These are phyloP conservation scores for Lucilia cuprina DNA, from an alignment of 1,140 invertebrate genomes.

Conservation along the genomic window DNA sequence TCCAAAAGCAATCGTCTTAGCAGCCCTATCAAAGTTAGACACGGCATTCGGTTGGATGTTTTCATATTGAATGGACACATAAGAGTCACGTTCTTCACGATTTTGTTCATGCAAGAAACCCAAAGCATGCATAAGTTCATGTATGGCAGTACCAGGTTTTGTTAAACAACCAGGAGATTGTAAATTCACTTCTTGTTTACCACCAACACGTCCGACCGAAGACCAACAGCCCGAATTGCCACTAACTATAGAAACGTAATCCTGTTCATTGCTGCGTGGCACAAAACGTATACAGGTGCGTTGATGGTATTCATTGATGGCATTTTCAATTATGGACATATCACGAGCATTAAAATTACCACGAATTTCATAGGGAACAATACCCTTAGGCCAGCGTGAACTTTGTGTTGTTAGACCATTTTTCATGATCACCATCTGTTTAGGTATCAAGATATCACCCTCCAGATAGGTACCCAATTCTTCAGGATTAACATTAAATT, in stretches of 20 bases:
- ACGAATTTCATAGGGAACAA: slow-evolving; percentile 75
- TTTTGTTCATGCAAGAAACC: slow-evolving; percentile 91
- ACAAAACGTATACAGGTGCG: slow-evolving; percentile 79
- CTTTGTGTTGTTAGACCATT: slow-evolving; percentile 71
- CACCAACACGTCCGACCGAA: slow-evolving; percentile 75
- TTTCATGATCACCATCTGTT: slow-evolving; percentile 53
- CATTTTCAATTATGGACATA: slow-evolving; percentile 67
- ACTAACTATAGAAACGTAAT: slow-evolving; percentile 75
- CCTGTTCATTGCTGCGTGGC: slow-evolving; percentile 67
- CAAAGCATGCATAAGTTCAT: slow-evolving; percentile 85
- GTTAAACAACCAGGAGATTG: slow-evolving; percentile 77
- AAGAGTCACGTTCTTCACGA: slow-evolving; percentile 78
- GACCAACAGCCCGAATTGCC: slow-evolving; percentile 82
- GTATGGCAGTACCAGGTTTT: slow-evolving; percentile 78
- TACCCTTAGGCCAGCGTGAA: slow-evolving; percentile 71
- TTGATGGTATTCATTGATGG: slow-evolving; percentile 74
- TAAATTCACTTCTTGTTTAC: slow-evolving; percentile 72
- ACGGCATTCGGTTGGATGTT: slow-evolving; percentile 66
- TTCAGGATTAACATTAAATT: slow-evolving; percentile 71
- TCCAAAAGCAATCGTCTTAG: slow-evolving; percentile 69
- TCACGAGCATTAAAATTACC: slow-evolving; percentile 65
- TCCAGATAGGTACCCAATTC: slow-evolving; percentile 78
- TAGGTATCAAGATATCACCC: slow-evolving; percentile 77
- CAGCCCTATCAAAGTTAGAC: slow-evolving; percentile 75
- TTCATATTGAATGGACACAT: slow-evolving; percentile 72